Conservation (phyloP, 2,113 vertebrate species). For the Oreochromis tanganicae region DNA sequence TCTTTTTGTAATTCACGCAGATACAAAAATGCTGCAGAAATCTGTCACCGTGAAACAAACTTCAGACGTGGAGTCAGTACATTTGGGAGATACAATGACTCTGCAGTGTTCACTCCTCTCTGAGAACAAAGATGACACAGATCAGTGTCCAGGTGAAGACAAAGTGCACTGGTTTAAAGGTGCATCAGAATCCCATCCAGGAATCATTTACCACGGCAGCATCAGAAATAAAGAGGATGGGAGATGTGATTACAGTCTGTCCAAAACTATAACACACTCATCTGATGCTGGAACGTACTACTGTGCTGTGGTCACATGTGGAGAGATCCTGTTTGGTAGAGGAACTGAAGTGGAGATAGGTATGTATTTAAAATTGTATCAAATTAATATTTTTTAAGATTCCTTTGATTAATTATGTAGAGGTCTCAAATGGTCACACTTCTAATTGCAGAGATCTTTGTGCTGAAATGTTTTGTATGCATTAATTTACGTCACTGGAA, state of each 20-base stretch:
- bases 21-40: neutral
- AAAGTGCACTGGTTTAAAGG: constrained; percentile 33
- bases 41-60: neutral
- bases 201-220: neutral
- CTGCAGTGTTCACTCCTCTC: constrained; percentile 45
- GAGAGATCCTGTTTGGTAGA: constrained; percentile 28
- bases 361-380: neutral
- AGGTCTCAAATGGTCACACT: no score
- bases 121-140: neutral
- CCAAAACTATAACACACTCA: neutral
- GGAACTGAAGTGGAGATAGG: constrained; percentile 25
- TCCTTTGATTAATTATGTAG: no score
- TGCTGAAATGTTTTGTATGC: no score
- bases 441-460: no score
- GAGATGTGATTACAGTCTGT: constrained; percentile 34
- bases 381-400: rapidly evolving
- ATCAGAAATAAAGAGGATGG: neutral
- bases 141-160: neutral
- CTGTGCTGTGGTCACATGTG: constrained; percentile 43
- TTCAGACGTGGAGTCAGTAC: neutral
- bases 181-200: neutral
- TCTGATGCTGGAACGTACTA: constrained; percentile 45
- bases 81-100: neutral
- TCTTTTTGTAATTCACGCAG: neutral
- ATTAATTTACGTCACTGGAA: no score